Evolutionary conservation across 1,140 invertebrate genomes (phyloP).

Genomic region (Drosophila lacertosa): DNA sequence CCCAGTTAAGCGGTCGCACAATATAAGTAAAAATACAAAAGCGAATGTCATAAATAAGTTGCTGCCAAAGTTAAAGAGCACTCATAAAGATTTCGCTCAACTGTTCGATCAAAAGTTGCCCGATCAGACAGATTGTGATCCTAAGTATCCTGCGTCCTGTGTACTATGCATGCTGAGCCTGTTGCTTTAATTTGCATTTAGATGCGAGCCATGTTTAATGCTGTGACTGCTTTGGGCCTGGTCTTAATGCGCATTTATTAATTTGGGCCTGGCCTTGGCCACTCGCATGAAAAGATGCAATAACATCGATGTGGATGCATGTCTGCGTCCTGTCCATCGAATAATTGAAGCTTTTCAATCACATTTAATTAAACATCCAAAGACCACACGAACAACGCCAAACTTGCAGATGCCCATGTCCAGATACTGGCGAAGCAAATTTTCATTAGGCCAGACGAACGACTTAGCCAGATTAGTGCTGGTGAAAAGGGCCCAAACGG

Average conservation of each 20-base stretch:
- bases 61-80: too few relatives aligned
- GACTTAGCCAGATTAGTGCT: background rate
- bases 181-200: background rate
- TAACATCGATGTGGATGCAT: conserved; percentile 35
- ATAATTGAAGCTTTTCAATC: conserved; percentile 67
- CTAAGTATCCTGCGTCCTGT: too few relatives aligned
- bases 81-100: too few relatives aligned
- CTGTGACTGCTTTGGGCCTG: background rate
- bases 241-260: conserved; percentile 7
- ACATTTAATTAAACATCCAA: conserved; percentile 56
- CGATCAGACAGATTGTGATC: too few relatives aligned
- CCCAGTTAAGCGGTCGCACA: too few relatives aligned
- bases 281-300: conserved; percentile 61
- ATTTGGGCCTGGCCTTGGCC: conserved; percentile 13
- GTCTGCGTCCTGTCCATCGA: conserved; percentile 32
- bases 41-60: too few relatives aligned
- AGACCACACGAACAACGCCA: conserved; percentile 11
- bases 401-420: background rate
- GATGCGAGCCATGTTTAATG: too few relatives aligned
- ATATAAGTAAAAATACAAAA: too few relatives aligned
- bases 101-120: too few relatives aligned
- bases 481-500: background rate
- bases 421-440: background rate
- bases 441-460: background rate
- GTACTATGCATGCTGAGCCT: too few relatives aligned